phyloP scores from a whole-genome alignment of 2,113 vertebrate species.

The Rhabdornis inornatus region DNA sequence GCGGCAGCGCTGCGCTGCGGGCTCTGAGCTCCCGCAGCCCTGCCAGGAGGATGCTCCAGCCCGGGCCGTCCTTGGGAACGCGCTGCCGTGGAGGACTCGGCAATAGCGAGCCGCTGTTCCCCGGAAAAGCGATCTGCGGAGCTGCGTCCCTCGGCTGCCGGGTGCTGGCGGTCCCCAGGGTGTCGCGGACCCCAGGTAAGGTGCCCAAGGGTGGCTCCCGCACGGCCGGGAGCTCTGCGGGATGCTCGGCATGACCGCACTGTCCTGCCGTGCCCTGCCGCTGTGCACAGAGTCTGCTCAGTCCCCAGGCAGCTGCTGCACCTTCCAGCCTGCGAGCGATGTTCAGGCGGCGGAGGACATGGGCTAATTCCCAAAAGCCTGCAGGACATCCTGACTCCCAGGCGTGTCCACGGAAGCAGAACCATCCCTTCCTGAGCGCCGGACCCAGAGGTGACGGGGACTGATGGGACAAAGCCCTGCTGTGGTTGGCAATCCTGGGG shows the following conservation, averaged over 20 bases:
- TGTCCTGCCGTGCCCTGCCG: fast-evolving
- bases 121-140: not conserved
- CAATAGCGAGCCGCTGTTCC: not conserved
- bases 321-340: not conserved
- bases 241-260: not conserved
- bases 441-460: not conserved
- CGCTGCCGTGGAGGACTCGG: not conserved
- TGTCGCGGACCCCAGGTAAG: fast-evolving
- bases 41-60: not conserved
- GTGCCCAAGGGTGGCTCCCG: fast-evolving
- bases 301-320: not conserved
- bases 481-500: not conserved
- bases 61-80: not conserved
- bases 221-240: not conserved
- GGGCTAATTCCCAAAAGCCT: not conserved
- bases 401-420: not conserved
- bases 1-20: not conserved
- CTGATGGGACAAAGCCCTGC: not conserved
- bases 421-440: not conserved
- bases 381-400: not conserved
- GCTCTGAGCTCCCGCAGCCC: not conserved
- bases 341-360: not conserved
- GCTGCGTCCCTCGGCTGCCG: not conserved
- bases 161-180: not conserved
- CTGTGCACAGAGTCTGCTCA: not conserved